These are phyloP conservation scores for Mycalesis mineus DNA, from an alignment of 2,888 invertebrate species.

Conservation along the genomic window DNA sequence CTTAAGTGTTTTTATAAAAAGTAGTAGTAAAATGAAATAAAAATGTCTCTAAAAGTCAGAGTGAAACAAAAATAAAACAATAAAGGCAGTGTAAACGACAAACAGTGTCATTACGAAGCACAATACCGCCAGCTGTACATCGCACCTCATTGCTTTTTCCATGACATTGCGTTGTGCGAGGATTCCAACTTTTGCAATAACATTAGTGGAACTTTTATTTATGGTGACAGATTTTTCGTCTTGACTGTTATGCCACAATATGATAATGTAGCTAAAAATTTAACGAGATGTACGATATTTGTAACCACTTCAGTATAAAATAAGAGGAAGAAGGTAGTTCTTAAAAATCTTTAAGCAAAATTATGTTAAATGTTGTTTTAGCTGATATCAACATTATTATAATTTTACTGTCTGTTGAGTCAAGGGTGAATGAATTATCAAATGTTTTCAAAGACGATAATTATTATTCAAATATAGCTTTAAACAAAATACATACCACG, in stretches of 20 bases:
- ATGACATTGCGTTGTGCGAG: constrained; percentile 69
- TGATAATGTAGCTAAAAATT: too few relatives aligned
- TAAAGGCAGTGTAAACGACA: constrained; percentile 19
- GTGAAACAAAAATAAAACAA: neutral
- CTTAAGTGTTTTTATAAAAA: too few relatives aligned
- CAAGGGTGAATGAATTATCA: too few relatives aligned
- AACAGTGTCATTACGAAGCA: constrained; percentile 53
- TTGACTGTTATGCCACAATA: neutral
- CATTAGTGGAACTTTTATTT: constrained; percentile 40
- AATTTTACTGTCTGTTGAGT: too few relatives aligned
- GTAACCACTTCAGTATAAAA: too few relatives aligned
- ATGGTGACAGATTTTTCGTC: neutral
- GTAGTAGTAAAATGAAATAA: neutral
- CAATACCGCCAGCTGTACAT: constrained; percentile 65
- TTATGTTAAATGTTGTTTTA: too few relatives aligned
- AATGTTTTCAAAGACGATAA: neutral
- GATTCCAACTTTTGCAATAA: constrained; percentile 63
- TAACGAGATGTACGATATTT: too few relatives aligned
- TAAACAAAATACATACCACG: neutral
- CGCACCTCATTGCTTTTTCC: constrained; percentile 73
- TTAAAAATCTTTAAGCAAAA: too few relatives aligned
- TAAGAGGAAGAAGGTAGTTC: too few relatives aligned
- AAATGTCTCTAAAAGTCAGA: neutral
- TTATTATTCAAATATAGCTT: neutral
- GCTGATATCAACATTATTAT: too few relatives aligned